phyloP scores from a whole-genome alignment of 2,113 vertebrate genomes.

The human region GRCh38 chr20:49086001-49086500 shows the following conservation, averaged over 20 bases:
- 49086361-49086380: no score
- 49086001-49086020: neutral
- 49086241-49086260: neutral
- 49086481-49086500: no score
- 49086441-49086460: no score
- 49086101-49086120: neutral
- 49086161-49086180: neutral
- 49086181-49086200: neutral
- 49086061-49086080: neutral
- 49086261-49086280: fast-evolving
- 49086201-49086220: neutral
- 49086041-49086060: neutral
- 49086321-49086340: neutral
- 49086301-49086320: neutral
- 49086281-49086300: neutral
- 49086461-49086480: no score
- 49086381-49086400: no score
- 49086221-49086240: neutral
- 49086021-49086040: neutral
- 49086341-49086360: neutral
- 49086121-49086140: neutral
- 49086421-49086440: no score
- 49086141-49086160: neutral
- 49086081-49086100: neutral
- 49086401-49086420: no score